Evolutionary conservation across 2,113 vertebrate species (phyloP).

Genomic region (Prunella himalayana): DNA sequence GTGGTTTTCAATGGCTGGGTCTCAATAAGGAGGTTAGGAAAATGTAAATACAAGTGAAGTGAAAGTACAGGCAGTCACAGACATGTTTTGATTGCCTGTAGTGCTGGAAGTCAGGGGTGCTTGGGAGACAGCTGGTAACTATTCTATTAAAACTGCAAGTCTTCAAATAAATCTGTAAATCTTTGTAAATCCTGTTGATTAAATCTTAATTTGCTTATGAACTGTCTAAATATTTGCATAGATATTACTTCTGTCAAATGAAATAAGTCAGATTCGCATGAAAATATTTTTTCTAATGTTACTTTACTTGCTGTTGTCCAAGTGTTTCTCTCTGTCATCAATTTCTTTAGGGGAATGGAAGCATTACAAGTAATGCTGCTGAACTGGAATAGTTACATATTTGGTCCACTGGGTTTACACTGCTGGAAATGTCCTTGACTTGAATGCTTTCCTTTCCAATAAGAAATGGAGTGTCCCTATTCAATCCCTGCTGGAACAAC

Average conservation of each 20-base stretch:
- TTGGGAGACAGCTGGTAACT: not conserved
- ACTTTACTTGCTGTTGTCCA: not conserved
- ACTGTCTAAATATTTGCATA: not conserved
- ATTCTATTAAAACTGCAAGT: not conserved
- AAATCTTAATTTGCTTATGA: not conserved
- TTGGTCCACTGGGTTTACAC: not conserved
- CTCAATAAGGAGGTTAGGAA: not conserved
- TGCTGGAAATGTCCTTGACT: not conserved
- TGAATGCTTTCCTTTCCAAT: not conserved
- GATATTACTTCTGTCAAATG: not conserved
- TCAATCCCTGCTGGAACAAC: not conserved
- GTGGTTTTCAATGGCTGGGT: not conserved
- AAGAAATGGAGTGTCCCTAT: not conserved
- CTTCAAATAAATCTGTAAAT: not conserved
- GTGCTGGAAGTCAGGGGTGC: not conserved
- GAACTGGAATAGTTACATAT: not conserved
- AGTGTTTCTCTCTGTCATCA: not conserved
- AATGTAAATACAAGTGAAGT: not conserved
- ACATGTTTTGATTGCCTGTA: not conserved
- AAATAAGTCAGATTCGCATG: not conserved
- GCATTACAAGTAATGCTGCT: not conserved
- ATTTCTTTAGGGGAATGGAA: not conserved
- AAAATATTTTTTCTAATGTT: not conserved
- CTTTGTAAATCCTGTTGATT: not conserved
- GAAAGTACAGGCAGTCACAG: not conserved